Base-by-base conservation (phyloP, 2,797 vertebrate species). In the Xenops minutus region DNA sequence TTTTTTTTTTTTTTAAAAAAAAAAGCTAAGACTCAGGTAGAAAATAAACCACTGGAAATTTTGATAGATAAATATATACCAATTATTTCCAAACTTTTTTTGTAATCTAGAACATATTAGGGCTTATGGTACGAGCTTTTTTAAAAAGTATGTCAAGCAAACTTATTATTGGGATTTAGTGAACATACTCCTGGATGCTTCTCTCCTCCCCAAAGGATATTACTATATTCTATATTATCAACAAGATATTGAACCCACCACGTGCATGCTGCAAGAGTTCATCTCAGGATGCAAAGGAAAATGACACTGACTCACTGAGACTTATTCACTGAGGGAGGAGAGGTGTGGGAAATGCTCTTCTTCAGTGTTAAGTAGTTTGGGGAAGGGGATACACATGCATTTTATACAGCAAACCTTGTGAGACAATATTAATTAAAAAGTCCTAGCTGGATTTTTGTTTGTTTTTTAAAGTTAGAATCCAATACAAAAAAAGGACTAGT, bases 291-390 rank as follows among this genome's bases (percentile, higher is more conserved):
- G 30, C 36, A 37, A 79, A 91, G 55, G 34, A 80, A 15, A 30
- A 54, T 0, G 1, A 61, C 1, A 1, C 8, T 56, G 44, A 82
- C 10, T 79, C 8, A 66, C 0, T 2, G 1, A n/a, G 36, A 78
- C 13, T 15, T 20, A 72, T 55, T 71, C 44, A 39, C 29, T n/a
- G 17, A 29, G 8, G 62, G 10, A 89, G 9, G 10, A 64, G 3
- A 6, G 8, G 17, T 44, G 9, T 49, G 34, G 56, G 29, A 88
- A 79, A 77, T 14, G 17, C 39, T 54, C 21, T 59, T 74, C 34
- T 79, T 77, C 43, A 63, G 4, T 20, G 12, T 32, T 39, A 80
- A 64, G 18, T 23, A 52, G 18, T 52, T 61, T 74, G 24, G 21
- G 9, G 46, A 89, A 78, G 14, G 14, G 24, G 54, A 52, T 32